Conservation (phyloP, 1,140 invertebrate genomes). For the Druon quercuslanigerum region DNA sequence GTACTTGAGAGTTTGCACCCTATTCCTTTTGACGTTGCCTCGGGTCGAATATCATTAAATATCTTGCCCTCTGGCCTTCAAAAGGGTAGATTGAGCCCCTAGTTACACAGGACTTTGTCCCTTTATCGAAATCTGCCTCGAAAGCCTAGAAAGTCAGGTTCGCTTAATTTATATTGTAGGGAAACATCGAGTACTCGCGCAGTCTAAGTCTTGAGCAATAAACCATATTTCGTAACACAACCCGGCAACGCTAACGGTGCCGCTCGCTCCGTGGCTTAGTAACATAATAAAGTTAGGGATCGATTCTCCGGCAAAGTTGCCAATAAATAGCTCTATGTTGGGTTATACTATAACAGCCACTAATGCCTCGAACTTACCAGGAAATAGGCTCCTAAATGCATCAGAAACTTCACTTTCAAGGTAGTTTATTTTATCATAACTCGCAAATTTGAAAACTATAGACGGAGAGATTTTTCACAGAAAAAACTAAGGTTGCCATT, state of each 20-base stretch:
- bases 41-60: slow-evolving; percentile 2
- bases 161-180: too few species aligned
- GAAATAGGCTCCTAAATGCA: too few species aligned
- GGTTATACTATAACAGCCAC: not conserved
- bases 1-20: not conserved
- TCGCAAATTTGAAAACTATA: too few species aligned
- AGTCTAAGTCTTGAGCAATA: slow-evolving; percentile 34
- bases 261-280: not conserved
- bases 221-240: slow-evolving; percentile 34
- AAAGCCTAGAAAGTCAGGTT: not conserved
- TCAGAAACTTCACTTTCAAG: too few species aligned
- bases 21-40: not conserved
- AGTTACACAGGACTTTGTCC: not conserved
- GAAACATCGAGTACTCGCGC: not conserved
- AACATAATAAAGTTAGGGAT: slow-evolving; percentile 44
- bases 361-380: too few species aligned
- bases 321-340: slow-evolving; percentile 40
- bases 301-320: slow-evolving; percentile 39
- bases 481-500: too few species aligned
- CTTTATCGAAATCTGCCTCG: not conserved
- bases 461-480: too few species aligned
- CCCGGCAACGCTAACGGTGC: not conserved
- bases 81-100: not conserved
- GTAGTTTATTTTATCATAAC: too few species aligned
- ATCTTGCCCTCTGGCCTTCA: not conserved